A percentile compares a stretch with the other conserved stretches of the same genome.
Evolutionary conservation across 2,888 invertebrate species (phyloP).

Genomic region (Odontocolon sp.): DNA sequence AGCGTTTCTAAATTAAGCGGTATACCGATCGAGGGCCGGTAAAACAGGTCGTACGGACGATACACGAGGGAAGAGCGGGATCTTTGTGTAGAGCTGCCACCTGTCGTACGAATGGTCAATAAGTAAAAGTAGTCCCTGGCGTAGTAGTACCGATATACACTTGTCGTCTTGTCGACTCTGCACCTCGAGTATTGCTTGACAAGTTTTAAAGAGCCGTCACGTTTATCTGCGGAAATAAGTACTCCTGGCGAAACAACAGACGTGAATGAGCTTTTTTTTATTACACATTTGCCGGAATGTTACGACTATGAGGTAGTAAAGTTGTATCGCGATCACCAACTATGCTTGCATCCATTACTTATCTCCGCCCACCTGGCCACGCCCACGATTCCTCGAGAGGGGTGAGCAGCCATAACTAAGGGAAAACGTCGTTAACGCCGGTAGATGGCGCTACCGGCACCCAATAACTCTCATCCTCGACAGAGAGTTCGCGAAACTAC

Average conservation of each 20-base stretch:
- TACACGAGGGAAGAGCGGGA: slow-evolving; percentile 47
- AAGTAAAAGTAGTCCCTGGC: slow-evolving; percentile 69
- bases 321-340: slow-evolving; percentile 53
- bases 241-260: slow-evolving; percentile 32
- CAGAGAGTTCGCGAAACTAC: slow-evolving; percentile 53
- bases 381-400: slow-evolving; percentile 74
- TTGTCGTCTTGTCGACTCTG: background rate
- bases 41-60: slow-evolving; percentile 70
- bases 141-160: slow-evolving; percentile 65
- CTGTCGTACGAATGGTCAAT: slow-evolving; percentile 68
- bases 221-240: slow-evolving; percentile 12
- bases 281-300: slow-evolving; percentile 48
- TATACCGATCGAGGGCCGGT: slow-evolving; percentile 76
- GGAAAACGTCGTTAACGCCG: slow-evolving; percentile 74
- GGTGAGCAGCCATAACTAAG: slow-evolving; percentile 80
- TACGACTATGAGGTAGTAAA: slow-evolving; percentile 41
- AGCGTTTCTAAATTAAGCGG: slow-evolving; percentile 68
- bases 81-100: slow-evolving; percentile 73
- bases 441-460: slow-evolving; percentile 78
- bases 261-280: slow-evolving; percentile 40
- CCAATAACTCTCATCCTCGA: slow-evolving; percentile 59
- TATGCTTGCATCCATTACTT: slow-evolving; percentile 59
- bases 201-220: slow-evolving; percentile 49
- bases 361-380: slow-evolving; percentile 74
- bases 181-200: background rate